Conservation (phyloP, 2,113 vertebrate species). For the Aspiorhynchus laticeps region DNA sequence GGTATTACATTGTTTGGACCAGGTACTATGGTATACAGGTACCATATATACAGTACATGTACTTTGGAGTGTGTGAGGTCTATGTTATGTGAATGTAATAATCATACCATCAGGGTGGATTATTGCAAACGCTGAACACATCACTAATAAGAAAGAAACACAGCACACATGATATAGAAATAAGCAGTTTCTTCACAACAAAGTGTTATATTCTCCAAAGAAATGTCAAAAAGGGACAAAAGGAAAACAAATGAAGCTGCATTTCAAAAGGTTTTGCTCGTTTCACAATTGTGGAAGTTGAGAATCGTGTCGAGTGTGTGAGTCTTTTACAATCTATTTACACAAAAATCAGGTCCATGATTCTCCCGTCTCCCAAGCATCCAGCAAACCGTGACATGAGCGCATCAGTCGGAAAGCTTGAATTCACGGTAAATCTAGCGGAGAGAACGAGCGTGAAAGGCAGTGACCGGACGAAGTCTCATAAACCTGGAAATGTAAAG, state of each 20-base stretch:
- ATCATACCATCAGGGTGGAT: not conserved
- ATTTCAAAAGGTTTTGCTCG: constrained; percentile 30
- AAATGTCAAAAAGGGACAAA: constrained; percentile 58
- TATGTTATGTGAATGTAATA: not conserved
- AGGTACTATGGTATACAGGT: not conserved
- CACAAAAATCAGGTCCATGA: constrained; percentile 36
- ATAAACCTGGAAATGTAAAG: constrained; percentile 43
- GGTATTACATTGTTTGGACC: not conserved
- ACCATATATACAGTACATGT: not conserved
- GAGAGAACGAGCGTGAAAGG: constrained; percentile 26
- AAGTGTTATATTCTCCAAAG: constrained; percentile 68
- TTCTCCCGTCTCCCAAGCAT: not conserved
- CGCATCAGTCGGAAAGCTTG: constrained; percentile 16
- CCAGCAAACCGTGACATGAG: not conserved
- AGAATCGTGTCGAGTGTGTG: constrained; percentile 41
- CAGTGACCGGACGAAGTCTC: constrained; percentile 34
- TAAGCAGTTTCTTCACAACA: constrained; percentile 60
- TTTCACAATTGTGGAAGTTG: constrained; percentile 44
- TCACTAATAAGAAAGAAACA: constrained; percentile 25
- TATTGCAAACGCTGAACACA: not conserved
- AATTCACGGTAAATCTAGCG: not conserved
- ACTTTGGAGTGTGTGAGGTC: not conserved
- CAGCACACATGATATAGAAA: constrained; percentile 48
- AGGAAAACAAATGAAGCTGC: constrained; percentile 46
- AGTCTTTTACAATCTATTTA: constrained; percentile 67